Percentiles rank a stretch among this genome's conserved stretches.
phyloP scores from a whole-genome alignment of 2,113 vertebrate species.

The Neotoma lepida region DNA sequence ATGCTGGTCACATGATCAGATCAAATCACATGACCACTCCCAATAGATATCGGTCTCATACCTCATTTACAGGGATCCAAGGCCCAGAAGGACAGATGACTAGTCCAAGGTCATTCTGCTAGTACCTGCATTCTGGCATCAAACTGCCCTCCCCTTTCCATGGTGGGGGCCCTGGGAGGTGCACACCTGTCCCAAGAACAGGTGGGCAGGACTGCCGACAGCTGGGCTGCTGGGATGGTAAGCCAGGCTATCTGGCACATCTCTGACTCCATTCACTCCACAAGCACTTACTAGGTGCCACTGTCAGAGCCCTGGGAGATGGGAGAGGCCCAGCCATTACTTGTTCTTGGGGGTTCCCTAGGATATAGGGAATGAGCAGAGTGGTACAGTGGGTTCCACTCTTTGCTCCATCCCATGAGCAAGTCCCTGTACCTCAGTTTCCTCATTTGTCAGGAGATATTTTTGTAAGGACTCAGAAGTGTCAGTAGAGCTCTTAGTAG shows the following conservation, averaged over 20 bases:
- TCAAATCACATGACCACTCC: not conserved
- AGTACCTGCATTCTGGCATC: not conserved
- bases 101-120: constrained; percentile 19
- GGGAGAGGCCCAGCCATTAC: not conserved
- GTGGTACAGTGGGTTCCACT: not conserved
- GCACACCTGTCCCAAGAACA: not conserved
- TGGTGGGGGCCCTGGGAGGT: not conserved
- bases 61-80: not conserved
- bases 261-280: not conserved
- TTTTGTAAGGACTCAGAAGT: not conserved
- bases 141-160: not conserved
- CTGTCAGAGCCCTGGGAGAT: not conserved
- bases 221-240: not conserved
- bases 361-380: not conserved
- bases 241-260: not conserved
- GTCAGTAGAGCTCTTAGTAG: not conserved
- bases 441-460: not conserved
- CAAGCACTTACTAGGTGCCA: not conserved
- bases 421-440: not conserved
- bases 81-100: not conserved
- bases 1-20: not conserved
- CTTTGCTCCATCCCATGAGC: not conserved
- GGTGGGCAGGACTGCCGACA: not conserved
- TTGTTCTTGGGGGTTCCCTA: not conserved
- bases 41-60: not conserved